Evolutionary conservation across 35 echinoderm and acorn worm species (phyloP).

Genomic region (Lytechinus variegatus): DNA sequence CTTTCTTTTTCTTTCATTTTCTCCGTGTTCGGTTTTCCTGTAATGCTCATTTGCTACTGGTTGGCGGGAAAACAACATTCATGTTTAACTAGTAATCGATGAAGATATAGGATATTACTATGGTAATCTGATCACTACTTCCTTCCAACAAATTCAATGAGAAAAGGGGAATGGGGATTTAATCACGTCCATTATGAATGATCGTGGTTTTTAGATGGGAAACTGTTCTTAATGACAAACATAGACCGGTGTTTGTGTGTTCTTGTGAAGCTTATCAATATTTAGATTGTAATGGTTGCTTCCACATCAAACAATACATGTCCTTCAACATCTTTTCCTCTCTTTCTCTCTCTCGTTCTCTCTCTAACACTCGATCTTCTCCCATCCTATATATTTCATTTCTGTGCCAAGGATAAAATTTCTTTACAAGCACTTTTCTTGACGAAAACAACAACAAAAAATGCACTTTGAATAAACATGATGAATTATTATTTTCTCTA

Average conservation of each 20-base stretch:
- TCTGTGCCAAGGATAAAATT: no score
- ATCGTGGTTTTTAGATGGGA: neutral
- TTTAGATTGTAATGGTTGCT: slow-evolving; percentile 19
- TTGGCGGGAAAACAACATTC: neutral
- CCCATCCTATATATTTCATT: no score
- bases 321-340: neutral
- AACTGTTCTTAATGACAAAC: neutral
- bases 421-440: no score
- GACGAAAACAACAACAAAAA: no score
- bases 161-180: neutral
- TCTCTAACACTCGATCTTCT: neutral
- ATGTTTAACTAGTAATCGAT: neutral
- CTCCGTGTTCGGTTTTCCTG: no score
- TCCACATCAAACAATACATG: neutral
- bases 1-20: no score
- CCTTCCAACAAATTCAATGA: neutral
- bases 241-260: neutral
- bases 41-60: neutral
- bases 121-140: neutral
- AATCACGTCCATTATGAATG: neutral
- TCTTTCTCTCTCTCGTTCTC: neutral
- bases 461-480: no score
- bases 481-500: no score
- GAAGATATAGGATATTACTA: neutral
- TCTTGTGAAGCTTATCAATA: neutral